These are phyloP conservation scores for Microcebus lehilahytsara DNA, from an alignment of 2,113 vertebrate genomes.

Conservation along the genomic window DNA sequence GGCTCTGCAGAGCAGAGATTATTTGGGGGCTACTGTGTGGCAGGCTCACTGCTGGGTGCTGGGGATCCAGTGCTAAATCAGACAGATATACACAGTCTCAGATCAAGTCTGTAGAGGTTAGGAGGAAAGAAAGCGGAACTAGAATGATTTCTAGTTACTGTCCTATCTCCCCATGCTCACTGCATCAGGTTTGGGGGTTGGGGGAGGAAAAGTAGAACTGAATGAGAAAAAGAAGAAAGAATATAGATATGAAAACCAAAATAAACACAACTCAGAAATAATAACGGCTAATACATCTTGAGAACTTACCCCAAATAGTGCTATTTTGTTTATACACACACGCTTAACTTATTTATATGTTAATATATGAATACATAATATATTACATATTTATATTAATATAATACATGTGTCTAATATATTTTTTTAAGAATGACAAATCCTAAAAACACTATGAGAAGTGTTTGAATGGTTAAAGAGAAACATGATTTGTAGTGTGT, in stretches of 20 bases:
- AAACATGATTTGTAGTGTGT: not conserved
- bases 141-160: not conserved
- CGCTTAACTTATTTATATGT: not conserved
- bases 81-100: not conserved
- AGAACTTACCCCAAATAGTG: not conserved
- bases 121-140: not conserved
- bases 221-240: constrained; percentile 2
- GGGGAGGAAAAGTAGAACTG: not conserved
- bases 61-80: not conserved
- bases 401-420: not conserved
- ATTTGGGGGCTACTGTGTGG: not conserved
- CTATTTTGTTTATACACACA: not conserved
- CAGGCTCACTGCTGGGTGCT: not conserved
- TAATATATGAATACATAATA: not conserved
- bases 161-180: not conserved
- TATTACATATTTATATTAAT: not conserved
- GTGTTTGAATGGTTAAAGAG: not conserved
- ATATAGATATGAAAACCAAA: not conserved
- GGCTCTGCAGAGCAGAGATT: not conserved
- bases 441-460: not conserved
- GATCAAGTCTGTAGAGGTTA: not conserved
- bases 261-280: constrained; percentile 28
- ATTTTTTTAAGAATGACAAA: constrained; percentile 36
- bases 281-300: not conserved
- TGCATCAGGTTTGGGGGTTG: not conserved